Base-by-base conservation (phyloP, 2,888 invertebrate genomes). In the Calliphora vomitoria region DNA sequence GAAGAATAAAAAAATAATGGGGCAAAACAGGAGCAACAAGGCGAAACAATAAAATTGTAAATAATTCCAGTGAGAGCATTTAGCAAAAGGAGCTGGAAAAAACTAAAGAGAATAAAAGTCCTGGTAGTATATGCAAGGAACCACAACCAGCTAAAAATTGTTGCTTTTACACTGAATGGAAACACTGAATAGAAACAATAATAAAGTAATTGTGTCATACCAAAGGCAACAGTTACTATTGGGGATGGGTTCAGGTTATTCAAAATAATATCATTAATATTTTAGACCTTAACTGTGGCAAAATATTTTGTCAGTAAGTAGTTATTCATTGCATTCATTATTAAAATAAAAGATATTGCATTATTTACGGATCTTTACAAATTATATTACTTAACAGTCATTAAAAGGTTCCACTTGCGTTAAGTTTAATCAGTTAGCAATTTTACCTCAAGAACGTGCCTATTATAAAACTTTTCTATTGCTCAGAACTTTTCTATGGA, bases 161-260 rank as follows among this genome's bases (percentile, higher is more conserved):
- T 89, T 89, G 88, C 89, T 89, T 85, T 68, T 60, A 75, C n/a
- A 66, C 55, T 35, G 35, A 58, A 80, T 18, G 25, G n/a, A 47
- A 76, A 74, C 55, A 82, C n/a, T 76, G 25, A 84, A 74, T 74
- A 87, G 10, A 50, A 55, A 66, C 18, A 74, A 47, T 1, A 74
- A 47, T 3, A 47, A 31, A 18, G 3, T 8, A 69, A 82, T 87
- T 88, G 85, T 85, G 88, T 85, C 85, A 81, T 82, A 44, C 20
- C 41, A 58, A 44, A 76, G 68, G 50, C 68, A 86, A 79, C 55
- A 83, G 68, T 69, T 80, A 64, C 13, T 58, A 86, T 60, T 18
- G 31, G 18, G 4, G 5, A 15, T 15, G 1, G 3, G 38, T 11
- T 6, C 4, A 58, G 1, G 0, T 0, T 3, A 25, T 11, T 3